Evolutionary conservation across 2,113 vertebrate species (phyloP), one percentile per base, ranked within the genome.

Genomic region (Saccopteryx bilineata): DNA sequence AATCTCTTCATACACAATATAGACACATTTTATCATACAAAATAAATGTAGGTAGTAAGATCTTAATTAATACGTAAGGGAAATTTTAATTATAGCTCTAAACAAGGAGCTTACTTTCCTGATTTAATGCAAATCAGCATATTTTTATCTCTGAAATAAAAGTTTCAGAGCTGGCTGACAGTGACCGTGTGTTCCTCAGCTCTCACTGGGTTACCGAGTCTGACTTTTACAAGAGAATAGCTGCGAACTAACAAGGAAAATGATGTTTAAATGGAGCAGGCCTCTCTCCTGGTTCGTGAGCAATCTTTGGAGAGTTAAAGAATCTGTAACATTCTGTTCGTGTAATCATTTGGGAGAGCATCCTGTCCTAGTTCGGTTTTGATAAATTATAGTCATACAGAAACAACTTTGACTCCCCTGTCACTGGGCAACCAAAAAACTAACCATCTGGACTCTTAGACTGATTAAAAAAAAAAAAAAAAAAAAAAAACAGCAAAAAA

Each of bases 391-490:
- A 76, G 74, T 71, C 74, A 91, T 80, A 13, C 54, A 94, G 83
- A 96, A 97, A 97, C 78, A 96, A 96, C 48, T 66, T 92, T 85
- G 39, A 56, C 82, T 97, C 85, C 74, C 63, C 78, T 93, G 63
- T 94, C 94, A 93, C 85, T 94, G 94, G 87, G 82, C 85, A 96
- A 90, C 65, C 69, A 75, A 72, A 74, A 74, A 91, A 83, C 72
- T 96, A 95, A 96, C 93, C 94, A 97, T 97, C 97, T 97, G 96
- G 94, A 91, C 85, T 92, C 58, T n/a, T 87, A 31, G 68, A 93
- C 61, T 96, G 96, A 97, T 97, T 28, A 5, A 26, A 33, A 26
- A 56, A 89, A 15, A 91, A 24, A 46, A 10, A 10, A 21, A 88
- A 95, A 65, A 33, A 13, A 14, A 52, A 14, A 46, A 65, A n/a